Evolutionary conservation across 2,797 vertebrate genomes (phyloP), one percentile per base, ranked within the genome.

Genomic region (Galago senegalensis): DNA sequence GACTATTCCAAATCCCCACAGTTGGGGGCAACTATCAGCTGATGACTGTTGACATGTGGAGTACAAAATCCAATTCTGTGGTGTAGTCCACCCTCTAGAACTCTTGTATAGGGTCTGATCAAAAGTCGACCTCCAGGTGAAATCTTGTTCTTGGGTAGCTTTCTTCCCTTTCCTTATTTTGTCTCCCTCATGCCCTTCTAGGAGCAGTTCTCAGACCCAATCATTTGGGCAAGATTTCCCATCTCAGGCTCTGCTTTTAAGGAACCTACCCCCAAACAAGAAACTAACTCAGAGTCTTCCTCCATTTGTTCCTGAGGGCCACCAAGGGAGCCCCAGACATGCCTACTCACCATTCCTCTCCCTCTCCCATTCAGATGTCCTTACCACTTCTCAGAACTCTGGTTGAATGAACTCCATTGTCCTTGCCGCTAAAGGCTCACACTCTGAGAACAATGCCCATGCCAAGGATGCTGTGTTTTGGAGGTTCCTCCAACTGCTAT

Each of bases 171-270:
- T 29, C 60, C 11, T 2, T 18, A 1, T 4, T 5, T 5, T 69
- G 69, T 37, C 83, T 82, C 34, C 20, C 23, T 81, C 34, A 21
- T 2, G 20, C 20, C 0, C 34, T 70, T 94, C 20, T 43, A 16
- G 76, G 63, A 89, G 87, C 5, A 72, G n/a, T 31, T 49, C 70
- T 81, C 69, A 73, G n/a, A 81, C 73, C 73, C 56, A 87, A 72
- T 88, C 40, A 29, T 25, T 75, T 72, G 69, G 77, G 20, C 61
- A 91, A 70, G 73, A 84, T 69, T 89, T 81, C 63, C 27, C 29
- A 90, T 23, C 75, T 82, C 70, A 85, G 31, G 53, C 20, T 83
- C 83, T 86, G 93, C 34, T 89, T 58, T 82, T 92, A 80, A 63
- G 79, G 20, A 82, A 92, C 7, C 43, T 69, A 73, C 58, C 58